phyloP scores from a whole-genome alignment of 2,888 invertebrate species.

The Xylocampa areola region DNA sequence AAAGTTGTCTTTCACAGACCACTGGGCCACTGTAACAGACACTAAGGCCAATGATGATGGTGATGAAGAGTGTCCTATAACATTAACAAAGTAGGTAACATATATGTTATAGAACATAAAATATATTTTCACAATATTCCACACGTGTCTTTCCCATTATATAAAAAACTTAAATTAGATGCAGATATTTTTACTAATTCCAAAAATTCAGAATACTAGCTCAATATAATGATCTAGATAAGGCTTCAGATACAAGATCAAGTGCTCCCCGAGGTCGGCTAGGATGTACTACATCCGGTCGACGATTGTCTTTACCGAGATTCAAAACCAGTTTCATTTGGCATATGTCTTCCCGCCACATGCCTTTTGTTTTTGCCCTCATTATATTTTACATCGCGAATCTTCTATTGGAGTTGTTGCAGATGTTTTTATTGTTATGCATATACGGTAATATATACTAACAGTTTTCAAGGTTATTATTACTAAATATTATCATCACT shows the following conservation, averaged over 20 bases:
- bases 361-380: slow-evolving; percentile 67
- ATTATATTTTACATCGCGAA: slow-evolving; percentile 40
- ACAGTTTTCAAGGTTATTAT: slow-evolving; percentile 18
- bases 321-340: slow-evolving; percentile 71
- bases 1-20: no score
- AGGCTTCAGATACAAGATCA: slow-evolving; percentile 59
- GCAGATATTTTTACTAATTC: slow-evolving; percentile 8
- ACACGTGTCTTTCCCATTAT: background rate
- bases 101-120: no score
- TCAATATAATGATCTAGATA: slow-evolving; percentile 46
- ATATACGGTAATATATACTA: background rate
- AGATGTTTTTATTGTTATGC: no score
- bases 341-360: slow-evolving; percentile 59
- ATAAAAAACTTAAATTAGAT: background rate
- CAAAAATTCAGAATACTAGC: slow-evolving; percentile 30
- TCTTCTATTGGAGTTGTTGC: slow-evolving; percentile 27
- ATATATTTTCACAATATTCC: background rate
- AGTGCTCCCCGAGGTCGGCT: slow-evolving; percentile 67
- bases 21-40: no score
- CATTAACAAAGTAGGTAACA: no score
- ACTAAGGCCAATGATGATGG: no score
- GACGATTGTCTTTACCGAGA: slow-evolving; percentile 72
- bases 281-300: slow-evolving; percentile 77
- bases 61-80: no score
- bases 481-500: slow-evolving; percentile 16